A percentile compares a stretch with the other conserved stretches of the same genome.
Evolutionary conservation across 2,797 vertebrate species (phyloP).

Genomic region (Thamnophis elegans): DNA sequence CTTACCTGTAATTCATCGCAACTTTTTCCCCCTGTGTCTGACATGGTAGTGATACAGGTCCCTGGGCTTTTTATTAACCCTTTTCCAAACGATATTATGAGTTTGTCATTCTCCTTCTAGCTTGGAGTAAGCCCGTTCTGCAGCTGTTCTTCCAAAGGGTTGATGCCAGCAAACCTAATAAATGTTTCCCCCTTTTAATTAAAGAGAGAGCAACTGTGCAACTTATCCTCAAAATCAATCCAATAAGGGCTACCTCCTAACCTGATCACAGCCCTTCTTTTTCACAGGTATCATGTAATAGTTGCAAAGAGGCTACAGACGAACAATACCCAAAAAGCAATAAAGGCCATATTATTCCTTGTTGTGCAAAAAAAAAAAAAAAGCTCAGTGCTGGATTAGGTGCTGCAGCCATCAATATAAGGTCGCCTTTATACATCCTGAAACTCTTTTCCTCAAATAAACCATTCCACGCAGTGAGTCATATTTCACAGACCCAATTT

Average conservation of each 20-base stretch:
- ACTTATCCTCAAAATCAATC: slow-evolving; percentile 23
- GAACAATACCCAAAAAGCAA: slow-evolving; percentile 64
- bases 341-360: slow-evolving; percentile 40
- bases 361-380: slow-evolving; percentile 50
- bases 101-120: slow-evolving; percentile 17
- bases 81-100: slow-evolving; percentile 12
- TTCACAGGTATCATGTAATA: slow-evolving; percentile 54
- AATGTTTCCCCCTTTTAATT: slow-evolving; percentile 6
- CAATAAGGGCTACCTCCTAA: slow-evolving; percentile 44
- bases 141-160: slow-evolving; percentile 39
- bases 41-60: neutral
- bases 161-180: slow-evolving; percentile 42
- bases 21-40: neutral
- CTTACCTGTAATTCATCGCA: neutral
- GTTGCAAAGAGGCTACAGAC: slow-evolving; percentile 50
- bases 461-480: slow-evolving; percentile 33
- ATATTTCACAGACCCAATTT: slow-evolving; percentile 29
- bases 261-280: slow-evolving; percentile 32
- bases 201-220: slow-evolving; percentile 9
- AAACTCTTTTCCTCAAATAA: slow-evolving; percentile 38
- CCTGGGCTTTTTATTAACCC: neutral
- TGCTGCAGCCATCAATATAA: slow-evolving; percentile 53
- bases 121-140: neutral
- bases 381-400: slow-evolving; percentile 58
- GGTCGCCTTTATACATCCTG: slow-evolving; percentile 22